These are phyloP conservation scores for Pipa parva DNA, from an alignment of 2,113 vertebrate species.

Conservation along the genomic window DNA sequence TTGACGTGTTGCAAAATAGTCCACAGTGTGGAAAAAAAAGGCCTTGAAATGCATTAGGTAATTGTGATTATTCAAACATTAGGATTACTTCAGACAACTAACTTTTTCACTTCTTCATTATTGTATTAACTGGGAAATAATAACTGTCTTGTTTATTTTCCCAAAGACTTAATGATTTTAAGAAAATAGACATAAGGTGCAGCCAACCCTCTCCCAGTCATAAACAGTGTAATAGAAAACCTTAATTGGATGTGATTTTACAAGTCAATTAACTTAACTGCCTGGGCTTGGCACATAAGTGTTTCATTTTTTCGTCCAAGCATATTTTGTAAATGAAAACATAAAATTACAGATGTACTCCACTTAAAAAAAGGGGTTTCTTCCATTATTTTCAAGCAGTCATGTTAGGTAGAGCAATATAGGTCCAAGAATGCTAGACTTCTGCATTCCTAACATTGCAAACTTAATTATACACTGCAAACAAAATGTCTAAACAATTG, in stretches of 20 bases:
- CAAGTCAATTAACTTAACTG: constrained; percentile 13
- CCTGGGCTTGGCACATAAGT: not conserved
- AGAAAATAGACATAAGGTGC: not conserved
- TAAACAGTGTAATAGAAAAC: constrained; percentile 1
- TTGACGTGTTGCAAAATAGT: no score
- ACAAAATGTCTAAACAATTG: constrained; percentile 41
- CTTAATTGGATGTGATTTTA: constrained; percentile 7
- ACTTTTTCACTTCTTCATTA: not conserved
- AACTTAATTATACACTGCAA: constrained; percentile 27
- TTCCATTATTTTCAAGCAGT: not conserved
- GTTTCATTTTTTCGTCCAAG: constrained; percentile 2
- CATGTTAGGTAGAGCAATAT: constrained; percentile 25
- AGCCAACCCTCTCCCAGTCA: not conserved
- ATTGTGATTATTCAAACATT: no score
- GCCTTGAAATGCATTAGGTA: no score
- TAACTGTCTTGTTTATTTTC: not conserved
- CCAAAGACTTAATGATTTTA: not conserved
- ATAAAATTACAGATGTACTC: constrained; percentile 4
- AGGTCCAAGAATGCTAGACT: constrained; percentile 28
- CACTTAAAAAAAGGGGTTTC: constrained; percentile 1
- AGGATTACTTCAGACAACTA: not conserved
- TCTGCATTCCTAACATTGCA: constrained; percentile 17
- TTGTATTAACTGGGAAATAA: not conserved
- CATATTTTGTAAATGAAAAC: constrained; percentile 7
- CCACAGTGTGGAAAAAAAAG: no score